Percentiles rank a stretch among this genome's conserved stretches.
Conservation (phyloP, 2,888 invertebrate genomes). For the Synanthedon vespiformis region DNA sequence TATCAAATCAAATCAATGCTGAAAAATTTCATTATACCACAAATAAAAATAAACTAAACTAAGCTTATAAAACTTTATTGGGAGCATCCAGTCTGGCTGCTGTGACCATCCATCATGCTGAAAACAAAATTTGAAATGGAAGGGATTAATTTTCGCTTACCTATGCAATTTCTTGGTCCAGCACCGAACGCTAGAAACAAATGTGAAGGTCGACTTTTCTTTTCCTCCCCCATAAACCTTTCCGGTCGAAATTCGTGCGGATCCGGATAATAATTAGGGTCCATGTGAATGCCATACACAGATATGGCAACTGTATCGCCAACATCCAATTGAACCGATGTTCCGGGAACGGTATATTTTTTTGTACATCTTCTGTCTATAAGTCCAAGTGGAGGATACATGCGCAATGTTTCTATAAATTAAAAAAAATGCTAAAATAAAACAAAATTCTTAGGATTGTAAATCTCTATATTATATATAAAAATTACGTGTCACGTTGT, state of each 20-base stretch:
- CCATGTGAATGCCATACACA: constrained; percentile 63
- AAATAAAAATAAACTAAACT: no score
- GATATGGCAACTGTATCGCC: constrained; percentile 59
- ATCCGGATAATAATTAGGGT: constrained; percentile 66
- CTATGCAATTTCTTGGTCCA: constrained; percentile 67
- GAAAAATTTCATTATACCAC: no score
- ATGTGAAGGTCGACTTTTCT: constrained; percentile 54
- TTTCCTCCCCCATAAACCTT: constrained; percentile 67
- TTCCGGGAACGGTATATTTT: constrained; percentile 62
- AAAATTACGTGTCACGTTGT: no score
- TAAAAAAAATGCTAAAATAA: not conserved
- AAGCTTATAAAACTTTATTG: not conserved
- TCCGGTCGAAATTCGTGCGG: constrained; percentile 66
- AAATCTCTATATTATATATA: no score
- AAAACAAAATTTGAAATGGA: not conserved
- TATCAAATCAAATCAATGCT: no score
- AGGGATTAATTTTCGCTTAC: constrained; percentile 21
- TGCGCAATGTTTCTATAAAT: constrained; percentile 67
- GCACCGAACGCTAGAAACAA: constrained; percentile 67
- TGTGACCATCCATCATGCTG: no score
- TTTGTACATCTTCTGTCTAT: constrained; percentile 68
- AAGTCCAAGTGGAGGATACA: constrained; percentile 67
- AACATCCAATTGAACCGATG: constrained; percentile 44
- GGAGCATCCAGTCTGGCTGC: no score
- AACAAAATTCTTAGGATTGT: no score